Evolutionary conservation across 2,888 invertebrate genomes (phyloP).

Genomic region (Liopterus haemorrhoidalis): DNA sequence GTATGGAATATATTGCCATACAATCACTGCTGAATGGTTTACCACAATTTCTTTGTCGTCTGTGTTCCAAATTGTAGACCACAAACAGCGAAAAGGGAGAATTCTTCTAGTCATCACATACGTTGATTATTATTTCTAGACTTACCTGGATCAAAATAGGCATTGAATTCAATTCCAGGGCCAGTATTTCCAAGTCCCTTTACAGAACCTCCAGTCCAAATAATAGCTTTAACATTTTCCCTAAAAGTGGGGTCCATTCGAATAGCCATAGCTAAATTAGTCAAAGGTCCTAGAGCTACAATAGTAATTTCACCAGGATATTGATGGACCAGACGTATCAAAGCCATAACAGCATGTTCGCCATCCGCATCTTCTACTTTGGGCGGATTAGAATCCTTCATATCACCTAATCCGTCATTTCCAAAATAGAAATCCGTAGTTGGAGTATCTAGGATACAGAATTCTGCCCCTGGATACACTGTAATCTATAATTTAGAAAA

Average conservation of each 20-base stretch:
- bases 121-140: too few relatives aligned
- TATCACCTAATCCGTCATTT: conserved; percentile 50
- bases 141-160: conserved; percentile 54
- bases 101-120: too few relatives aligned
- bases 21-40: too few relatives aligned
- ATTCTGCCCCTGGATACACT: conserved; percentile 44
- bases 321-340: conserved; percentile 42
- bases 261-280: conserved; percentile 52
- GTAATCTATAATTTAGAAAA: conserved; percentile 50
- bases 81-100: too few relatives aligned
- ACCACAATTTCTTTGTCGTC: too few relatives aligned
- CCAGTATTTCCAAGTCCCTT: conserved; percentile 39
- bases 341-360: conserved; percentile 44
- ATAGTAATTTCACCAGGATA: conserved; percentile 41
- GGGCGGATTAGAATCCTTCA: conserved; percentile 41
- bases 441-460: conserved; percentile 38
- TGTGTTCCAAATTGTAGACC: too few relatives aligned
- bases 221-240: conserved; percentile 37
- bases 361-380: conserved; percentile 36
- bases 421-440: conserved; percentile 41
- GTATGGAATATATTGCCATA: too few relatives aligned
- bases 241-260: conserved; percentile 42
- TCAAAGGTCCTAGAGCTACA: conserved; percentile 49
- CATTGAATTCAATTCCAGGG: conserved; percentile 54
- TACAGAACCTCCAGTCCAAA: conserved; percentile 42